Evolutionary conservation across 2,113 vertebrate species (phyloP), one percentile per base, ranked within the genome.

Genomic region (Solea senegalensis): DNA sequence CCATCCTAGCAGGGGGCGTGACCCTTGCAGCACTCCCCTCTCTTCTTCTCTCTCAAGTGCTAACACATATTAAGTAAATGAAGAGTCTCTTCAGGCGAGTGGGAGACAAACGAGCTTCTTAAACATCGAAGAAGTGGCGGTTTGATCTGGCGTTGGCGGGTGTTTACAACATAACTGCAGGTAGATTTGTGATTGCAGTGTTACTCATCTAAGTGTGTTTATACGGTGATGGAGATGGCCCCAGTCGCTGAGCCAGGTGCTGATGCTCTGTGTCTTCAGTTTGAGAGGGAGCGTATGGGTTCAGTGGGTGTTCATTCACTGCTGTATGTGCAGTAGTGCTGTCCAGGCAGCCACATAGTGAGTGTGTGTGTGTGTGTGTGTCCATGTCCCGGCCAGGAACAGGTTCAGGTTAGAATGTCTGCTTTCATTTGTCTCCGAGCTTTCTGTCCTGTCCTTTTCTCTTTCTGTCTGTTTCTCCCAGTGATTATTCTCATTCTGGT

Each of bases 61-160:
- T 95, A 95, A 96, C 94, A 96, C 95, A 95, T 96, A 96, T 95
- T 95, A 95, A 96, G 95, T 95, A 95, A 96, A 97, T 96, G 94
- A 96, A 94, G 93, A 96, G 93, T 90, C 94, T 95, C 93, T 94
- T 95, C 94, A 72, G 67, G 65, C 71, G 92, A 89, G 94, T 45
- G 15, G 60, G 80, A 91, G 88, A 92, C 81, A 91, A 88, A 91
- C 81, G 76, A 90, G 86, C 94, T 94, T 93, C 94, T 95, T 94
- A 95, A 95, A 95, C 94, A 95, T 71, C 76, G 89, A 92, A 92
- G 94, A 92, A 94, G 95, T 90, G 92, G 92, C 91, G 93, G 95
- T 94, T 94, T 94, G 95, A 95, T 95, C 92, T 92, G 92, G 76
- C 94, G 93, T 94, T 91, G 92, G 94, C 91, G 93, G 89, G 92